phyloP scores from a whole-genome alignment of 2,113 vertebrate genomes.

The Ptilorrhoa leucosticta region DNA sequence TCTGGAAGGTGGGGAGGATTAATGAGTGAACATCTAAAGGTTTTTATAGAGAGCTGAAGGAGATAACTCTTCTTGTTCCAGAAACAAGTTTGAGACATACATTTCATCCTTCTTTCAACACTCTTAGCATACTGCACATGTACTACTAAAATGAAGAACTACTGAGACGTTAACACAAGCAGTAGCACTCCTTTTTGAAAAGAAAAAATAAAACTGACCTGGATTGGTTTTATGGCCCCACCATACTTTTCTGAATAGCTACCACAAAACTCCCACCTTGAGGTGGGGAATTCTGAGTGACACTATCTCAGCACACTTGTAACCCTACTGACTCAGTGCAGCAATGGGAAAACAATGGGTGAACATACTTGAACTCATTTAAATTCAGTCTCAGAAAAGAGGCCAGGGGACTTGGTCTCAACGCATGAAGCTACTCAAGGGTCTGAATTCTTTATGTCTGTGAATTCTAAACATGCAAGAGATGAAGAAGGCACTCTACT shows the following conservation, averaged over 20 bases:
- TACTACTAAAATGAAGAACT: neutral
- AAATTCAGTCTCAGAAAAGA: slow-evolving; percentile 3
- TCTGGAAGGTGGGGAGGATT: slow-evolving; percentile 20
- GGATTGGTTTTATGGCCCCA: neutral
- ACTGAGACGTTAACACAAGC: neutral
- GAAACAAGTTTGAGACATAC: neutral
- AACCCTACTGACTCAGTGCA: neutral
- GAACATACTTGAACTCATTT: neutral
- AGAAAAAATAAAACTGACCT: neutral
- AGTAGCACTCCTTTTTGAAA: neutral
- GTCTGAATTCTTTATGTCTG: neutral
- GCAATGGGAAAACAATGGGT: neutral
- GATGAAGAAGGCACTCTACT: neutral
- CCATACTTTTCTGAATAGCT: neutral
- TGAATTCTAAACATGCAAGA: neutral
- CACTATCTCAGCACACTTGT: neutral
- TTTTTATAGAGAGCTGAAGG: neutral
- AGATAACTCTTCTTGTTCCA: neutral
- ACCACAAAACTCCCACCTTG: neutral
- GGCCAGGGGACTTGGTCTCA: neutral
- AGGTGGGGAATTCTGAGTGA: neutral
- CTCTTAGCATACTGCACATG: neutral
- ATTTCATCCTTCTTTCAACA: neutral
- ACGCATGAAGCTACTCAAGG: neutral
- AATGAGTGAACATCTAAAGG: neutral